Evolutionary conservation across 2,888 invertebrate genomes (phyloP), one percentile per base, ranked within the genome.

Genomic region (Nomada hirtipes): DNA sequence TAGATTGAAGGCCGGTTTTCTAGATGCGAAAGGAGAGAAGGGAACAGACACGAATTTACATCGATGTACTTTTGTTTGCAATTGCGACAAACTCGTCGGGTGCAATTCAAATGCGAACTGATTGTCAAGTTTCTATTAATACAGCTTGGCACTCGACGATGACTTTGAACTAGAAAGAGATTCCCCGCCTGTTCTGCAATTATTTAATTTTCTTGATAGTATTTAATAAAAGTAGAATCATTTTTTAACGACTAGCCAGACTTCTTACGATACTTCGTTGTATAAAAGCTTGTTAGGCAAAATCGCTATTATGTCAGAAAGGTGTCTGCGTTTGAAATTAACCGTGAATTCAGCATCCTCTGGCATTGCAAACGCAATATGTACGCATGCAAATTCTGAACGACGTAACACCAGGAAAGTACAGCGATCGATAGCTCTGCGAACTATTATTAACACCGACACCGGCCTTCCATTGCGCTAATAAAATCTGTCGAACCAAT

Each of bases 301-400:
- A 23, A 9, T 0, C 11, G 9, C 44, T 29, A 29, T 69, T 64
- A 73, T 64, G 64, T 69, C 64, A 60, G 68, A 72, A 50, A 50
- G 29, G 57, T 4, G 63, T 36, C 2, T 26, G 73, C n/a, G 72
- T 52, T 47, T 72, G 78, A 81, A 78, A 78, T 81, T 81, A 81
- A 68, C 68, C 69, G 47, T 72, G 68, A 78, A 47, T 64, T 68
- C 68, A 72, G 18, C n/a, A 13, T 73, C n/a, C 10, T 53, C 63
- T 63, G 67, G 52, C 76, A 23, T 26, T 4, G n/a, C 7, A 47
- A 11, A 15, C 36, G 9, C 57, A n/a, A 20, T 52, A 10, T 18
- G 15, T 26, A 42, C 60, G 53, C 53, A 4, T 11, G n/a, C 52
- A 42, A 61, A 29, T 61, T 53, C 4, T 36, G 13, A 60, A 10